Evolutionary conservation across 2,113 vertebrate genomes (phyloP).

Genomic region (Phasianus colchicus): DNA sequence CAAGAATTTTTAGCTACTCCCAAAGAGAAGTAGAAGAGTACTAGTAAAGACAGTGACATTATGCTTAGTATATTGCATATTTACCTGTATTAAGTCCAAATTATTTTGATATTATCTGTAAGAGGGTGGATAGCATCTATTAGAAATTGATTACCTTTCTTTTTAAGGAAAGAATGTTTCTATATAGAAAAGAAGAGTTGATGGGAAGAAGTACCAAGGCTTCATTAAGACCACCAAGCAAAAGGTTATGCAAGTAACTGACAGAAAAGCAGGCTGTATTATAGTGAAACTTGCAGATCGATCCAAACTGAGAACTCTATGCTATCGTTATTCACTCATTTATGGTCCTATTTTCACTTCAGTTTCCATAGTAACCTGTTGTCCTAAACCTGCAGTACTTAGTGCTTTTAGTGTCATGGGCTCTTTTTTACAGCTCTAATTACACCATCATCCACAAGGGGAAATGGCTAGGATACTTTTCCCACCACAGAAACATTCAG

Average conservation of each 20-base stretch:
- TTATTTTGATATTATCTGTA: background rate
- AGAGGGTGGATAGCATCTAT: background rate
- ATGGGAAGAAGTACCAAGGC: background rate
- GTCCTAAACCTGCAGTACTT: conserved; percentile 73
- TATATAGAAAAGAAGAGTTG: background rate
- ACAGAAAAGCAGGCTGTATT: conserved; percentile 36
- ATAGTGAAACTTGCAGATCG: conserved; percentile 30
- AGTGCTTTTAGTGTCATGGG: conserved; percentile 71
- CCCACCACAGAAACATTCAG: conserved; percentile 72
- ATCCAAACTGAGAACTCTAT: conserved; percentile 53
- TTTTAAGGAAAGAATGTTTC: background rate
- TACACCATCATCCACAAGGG: conserved; percentile 70
- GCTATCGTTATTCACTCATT: conserved; percentile 59
- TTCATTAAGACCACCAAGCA: background rate
- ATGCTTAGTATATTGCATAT: background rate
- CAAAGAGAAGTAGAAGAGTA: background rate
- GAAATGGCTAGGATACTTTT: conserved; percentile 74
- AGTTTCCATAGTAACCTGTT: conserved; percentile 75
- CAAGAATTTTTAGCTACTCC: background rate
- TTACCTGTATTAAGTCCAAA: background rate
- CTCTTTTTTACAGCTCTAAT: conserved; percentile 75
- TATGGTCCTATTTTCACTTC: conserved; percentile 66
- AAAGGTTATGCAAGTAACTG: conserved; percentile 46
- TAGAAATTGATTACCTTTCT: background rate
- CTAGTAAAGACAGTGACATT: background rate